Evolutionary conservation across 2,113 vertebrate species (phyloP), one percentile per base, ranked within the genome.

Genomic region (Seriola dumerili): DNA sequence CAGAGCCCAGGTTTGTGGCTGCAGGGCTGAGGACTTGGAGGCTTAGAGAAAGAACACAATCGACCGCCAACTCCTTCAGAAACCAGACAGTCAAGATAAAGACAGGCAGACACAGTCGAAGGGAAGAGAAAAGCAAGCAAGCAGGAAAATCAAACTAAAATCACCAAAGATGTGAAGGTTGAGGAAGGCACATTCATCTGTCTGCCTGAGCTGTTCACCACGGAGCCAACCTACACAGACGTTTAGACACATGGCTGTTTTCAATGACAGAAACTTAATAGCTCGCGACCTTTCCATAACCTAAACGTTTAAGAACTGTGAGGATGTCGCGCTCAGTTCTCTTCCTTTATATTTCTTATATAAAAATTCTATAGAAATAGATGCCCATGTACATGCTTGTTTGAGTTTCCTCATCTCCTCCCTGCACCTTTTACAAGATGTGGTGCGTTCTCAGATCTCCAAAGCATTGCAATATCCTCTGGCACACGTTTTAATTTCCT

Each of bases 111-210:
- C 81, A 46, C 54, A 62, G 61, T 38, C 34, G 48, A 75, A 23
- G 29, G 32, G 65, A 48, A 65, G 76, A 58, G n/a, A 74, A 67
- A 67, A 57, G 61, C 55, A 74, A 70, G 66, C 58, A 65, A 48
- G 67, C 13, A 8, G 72, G 63, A 75, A 87, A 80, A 81, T 83
- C 74, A 73, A 83, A 76, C 73, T 4, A n/a, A 58, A 78, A 66
- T 46, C 78, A 67, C 66, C 74, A 81, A 78, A 83, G 80, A 72
- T 16, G 40, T 82, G 76, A 81, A 70, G 78, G 85, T 81, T 82
- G 78, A 85, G 32, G 62, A 63, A 81, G 55, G 81, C 50, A 40
- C 29, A 21, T 48, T 63, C 40, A 17, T 65, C 74, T 77, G 58
- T 64, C 48, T 65, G 61, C 34, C 64, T 46, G 6, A 66, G 70